Evolutionary conservation across 2,888 invertebrate genomes (phyloP), one percentile per base, ranked within the genome.

Genomic region (Campaea margaritaria): DNA sequence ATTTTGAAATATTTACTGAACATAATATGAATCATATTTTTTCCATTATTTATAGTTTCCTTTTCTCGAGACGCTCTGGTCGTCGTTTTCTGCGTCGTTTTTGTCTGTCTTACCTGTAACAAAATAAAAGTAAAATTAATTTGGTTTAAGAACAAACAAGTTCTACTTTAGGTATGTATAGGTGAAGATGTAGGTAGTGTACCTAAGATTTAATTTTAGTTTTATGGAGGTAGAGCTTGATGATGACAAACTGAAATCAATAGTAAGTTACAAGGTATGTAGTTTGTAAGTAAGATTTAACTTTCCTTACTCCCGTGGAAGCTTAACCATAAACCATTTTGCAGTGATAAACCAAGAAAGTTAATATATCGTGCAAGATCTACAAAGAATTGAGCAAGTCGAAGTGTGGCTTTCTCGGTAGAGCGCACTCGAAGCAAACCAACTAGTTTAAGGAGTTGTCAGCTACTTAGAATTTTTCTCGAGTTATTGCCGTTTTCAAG

Each of bases 381-480:
- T 82, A 74, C 79, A 81, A 82, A 81, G 76, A 77, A 79, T 78
- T 71, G 74, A 76, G 72, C 74, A 78, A 79, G 75, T 73, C 70
- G 72, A 76, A 75, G 78, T 74, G 72, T 71, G 74, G 78, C 79
- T 86, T 87, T 89, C 88, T 85, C 83, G 82, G 87, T 85, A 87
- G 80, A 83, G 82, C 83, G 83, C 82, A 79, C 81, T 81, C 76
- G 76, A 76, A 74, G 79, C 72, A 76, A 87, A 72, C 75, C 83
- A 79, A 79, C 86, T 64, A 78, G 82, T 81, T 85, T 79, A 69
- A 73, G 74, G 57, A 71, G 80, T 74, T 70, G 70, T 65, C 76
- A 75, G 80, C 81, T 75, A 73, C 78, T 75, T 82, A 36, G 66
- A 76, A 74, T 79, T 82, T 81, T 76, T 78, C 73, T 77, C 72